phyloP scores from a whole-genome alignment of 2,113 vertebrate genomes.

The Crotalus horridus region DNA sequence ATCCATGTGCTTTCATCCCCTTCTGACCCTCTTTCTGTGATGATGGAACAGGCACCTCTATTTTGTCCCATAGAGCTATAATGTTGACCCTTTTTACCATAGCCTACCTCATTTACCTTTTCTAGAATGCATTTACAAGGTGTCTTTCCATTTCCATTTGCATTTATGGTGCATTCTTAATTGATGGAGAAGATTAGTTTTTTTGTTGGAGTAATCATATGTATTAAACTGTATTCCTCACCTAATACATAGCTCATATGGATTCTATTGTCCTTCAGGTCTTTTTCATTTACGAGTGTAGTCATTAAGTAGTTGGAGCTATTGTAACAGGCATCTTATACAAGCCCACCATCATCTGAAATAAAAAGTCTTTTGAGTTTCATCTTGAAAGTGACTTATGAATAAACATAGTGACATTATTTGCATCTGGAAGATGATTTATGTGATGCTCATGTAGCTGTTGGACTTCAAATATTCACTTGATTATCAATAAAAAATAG shows the following conservation, averaged over 20 bases:
- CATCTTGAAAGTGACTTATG: slow-evolving; percentile 53
- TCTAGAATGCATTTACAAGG: not conserved
- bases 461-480: slow-evolving; percentile 74
- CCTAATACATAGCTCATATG: not conserved
- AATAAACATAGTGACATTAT: slow-evolving; percentile 54
- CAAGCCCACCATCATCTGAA: slow-evolving; percentile 35
- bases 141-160: not conserved
- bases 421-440: slow-evolving; percentile 63
- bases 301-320: not conserved
- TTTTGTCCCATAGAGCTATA: not conserved
- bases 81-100: not conserved
- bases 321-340: slow-evolving; percentile 13
- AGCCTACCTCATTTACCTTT: not conserved
- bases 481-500: slow-evolving; percentile 78
- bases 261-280: not conserved
- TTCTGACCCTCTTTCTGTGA: not conserved
- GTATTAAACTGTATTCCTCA: too few relatives aligned
- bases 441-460: slow-evolving; percentile 63
- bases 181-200: not conserved
- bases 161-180: not conserved
- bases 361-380: slow-evolving; percentile 56
- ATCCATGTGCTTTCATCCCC: not conserved
- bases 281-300: not conserved
- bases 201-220: not conserved
- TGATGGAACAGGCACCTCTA: not conserved